phyloP scores from a whole-genome alignment of 2,113 vertebrate species.

The Ailuropoda melanoleuca region DNA sequence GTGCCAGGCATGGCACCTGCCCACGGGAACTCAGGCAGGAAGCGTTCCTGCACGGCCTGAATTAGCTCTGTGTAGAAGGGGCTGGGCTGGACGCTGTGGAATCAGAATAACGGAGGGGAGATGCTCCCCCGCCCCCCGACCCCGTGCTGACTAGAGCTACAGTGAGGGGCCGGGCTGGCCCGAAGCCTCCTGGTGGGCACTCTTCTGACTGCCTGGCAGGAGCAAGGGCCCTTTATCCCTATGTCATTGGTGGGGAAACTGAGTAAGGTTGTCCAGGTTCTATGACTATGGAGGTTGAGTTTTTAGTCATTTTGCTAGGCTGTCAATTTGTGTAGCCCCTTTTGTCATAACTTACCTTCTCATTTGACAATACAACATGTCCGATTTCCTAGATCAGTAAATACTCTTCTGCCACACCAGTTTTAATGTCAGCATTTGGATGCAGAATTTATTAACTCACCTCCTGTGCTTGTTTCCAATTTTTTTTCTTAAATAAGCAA shows the following conservation, averaged over 20 bases:
- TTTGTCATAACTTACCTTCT: neutral
- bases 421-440: neutral
- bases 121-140: rapidly evolving
- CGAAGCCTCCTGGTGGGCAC: neutral
- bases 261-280: neutral
- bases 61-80: rapidly evolving
- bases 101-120: rapidly evolving
- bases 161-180: neutral
- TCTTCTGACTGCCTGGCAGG: neutral
- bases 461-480: neutral
- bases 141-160: neutral
- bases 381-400: neutral
- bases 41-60: neutral
- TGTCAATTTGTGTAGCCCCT: neutral
- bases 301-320: neutral
- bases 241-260: neutral
- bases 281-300: neutral
- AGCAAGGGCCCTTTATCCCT: neutral
- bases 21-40: rapidly evolving
- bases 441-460: neutral
- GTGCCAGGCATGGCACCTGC: neutral
- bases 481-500: neutral
- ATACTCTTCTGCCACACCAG: neutral
- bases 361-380: neutral
- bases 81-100: neutral